Conservation (phyloP, 1,140 invertebrate genomes). For the Euura saliciscinereae region DNA sequence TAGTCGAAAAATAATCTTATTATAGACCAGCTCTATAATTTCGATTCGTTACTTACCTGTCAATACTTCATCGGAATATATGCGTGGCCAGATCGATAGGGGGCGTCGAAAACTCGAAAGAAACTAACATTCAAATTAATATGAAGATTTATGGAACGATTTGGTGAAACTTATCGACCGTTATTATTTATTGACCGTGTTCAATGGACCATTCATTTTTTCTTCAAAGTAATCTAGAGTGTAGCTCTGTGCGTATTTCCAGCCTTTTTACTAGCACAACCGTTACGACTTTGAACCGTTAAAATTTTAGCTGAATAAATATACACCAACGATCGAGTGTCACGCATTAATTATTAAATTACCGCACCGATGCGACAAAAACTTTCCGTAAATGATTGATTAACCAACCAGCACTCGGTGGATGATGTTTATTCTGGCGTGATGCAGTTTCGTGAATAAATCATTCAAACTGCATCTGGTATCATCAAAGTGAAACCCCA, state of each 20-base stretch:
- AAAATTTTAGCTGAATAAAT: too few species aligned
- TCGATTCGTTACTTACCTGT: not conserved
- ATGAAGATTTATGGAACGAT: not conserved
- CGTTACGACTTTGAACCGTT: too few species aligned
- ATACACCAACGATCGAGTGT: too few species aligned
- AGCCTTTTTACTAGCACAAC: too few species aligned
- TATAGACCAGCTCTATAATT: too few species aligned
- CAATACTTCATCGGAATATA: not conserved
- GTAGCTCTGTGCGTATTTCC: too few species aligned
- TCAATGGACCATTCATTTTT: not conserved
- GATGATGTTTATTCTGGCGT: too few species aligned
- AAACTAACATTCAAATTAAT: slow-evolving; percentile 1
- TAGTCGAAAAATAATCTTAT: too few species aligned
- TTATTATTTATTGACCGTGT: not conserved
- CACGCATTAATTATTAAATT: too few species aligned
- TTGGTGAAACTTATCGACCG: not conserved
- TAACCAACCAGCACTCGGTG: too few species aligned
- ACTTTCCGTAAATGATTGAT: too few species aligned
- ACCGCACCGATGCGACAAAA: too few species aligned
- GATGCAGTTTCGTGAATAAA: not conserved
- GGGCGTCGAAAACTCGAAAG: not conserved
- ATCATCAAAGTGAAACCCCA: not conserved
- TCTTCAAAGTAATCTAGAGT: not conserved
- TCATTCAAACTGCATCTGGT: not conserved
- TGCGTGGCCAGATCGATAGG: not conserved